These are phyloP conservation scores for Odontothrips loti DNA, from an alignment of 2,888 invertebrate genomes.

Conservation along the genomic window DNA sequence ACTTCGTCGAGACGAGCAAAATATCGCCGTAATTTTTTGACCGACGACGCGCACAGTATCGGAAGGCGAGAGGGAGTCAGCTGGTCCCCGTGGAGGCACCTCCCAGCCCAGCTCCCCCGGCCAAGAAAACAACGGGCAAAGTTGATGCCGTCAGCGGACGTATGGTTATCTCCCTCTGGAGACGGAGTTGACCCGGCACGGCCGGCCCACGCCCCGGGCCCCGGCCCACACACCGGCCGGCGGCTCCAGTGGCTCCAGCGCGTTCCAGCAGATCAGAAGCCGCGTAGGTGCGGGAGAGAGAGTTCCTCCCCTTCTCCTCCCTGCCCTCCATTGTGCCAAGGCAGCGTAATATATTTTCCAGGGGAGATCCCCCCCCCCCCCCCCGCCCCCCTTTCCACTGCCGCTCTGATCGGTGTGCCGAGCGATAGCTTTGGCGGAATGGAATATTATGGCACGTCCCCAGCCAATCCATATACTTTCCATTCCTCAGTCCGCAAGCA, in stretches of 20 bases:
- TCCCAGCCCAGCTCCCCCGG: not conserved
- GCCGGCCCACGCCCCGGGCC: too few species aligned
- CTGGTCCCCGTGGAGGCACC: not conserved
- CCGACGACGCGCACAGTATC: not conserved
- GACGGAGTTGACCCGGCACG: too few species aligned
- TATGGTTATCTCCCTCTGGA: too few species aligned
- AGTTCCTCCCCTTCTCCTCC: too few species aligned
- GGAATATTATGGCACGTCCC: conserved; percentile 6
- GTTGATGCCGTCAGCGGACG: too few species aligned
- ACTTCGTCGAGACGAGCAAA: not conserved
- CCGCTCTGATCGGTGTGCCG: conserved; percentile 4
- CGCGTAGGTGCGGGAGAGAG: too few species aligned
- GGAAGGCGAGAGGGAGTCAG: not conserved
- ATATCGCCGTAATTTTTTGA: not conserved
- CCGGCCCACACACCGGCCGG: too few species aligned
- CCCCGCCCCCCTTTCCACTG: not conserved
- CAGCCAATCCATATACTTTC: conserved; percentile 11
- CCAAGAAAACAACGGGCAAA: too few species aligned
- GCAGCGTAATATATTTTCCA: not conserved
- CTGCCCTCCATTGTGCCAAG: not conserved
- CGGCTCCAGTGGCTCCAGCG: too few species aligned
- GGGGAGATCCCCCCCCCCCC: not conserved
- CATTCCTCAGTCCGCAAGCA: conserved; percentile 1
- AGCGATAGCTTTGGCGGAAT: conserved; percentile 11
- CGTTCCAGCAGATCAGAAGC: too few species aligned